Evolutionary conservation across 2,888 invertebrate genomes (phyloP).

Genomic region (Phengaris arion): DNA sequence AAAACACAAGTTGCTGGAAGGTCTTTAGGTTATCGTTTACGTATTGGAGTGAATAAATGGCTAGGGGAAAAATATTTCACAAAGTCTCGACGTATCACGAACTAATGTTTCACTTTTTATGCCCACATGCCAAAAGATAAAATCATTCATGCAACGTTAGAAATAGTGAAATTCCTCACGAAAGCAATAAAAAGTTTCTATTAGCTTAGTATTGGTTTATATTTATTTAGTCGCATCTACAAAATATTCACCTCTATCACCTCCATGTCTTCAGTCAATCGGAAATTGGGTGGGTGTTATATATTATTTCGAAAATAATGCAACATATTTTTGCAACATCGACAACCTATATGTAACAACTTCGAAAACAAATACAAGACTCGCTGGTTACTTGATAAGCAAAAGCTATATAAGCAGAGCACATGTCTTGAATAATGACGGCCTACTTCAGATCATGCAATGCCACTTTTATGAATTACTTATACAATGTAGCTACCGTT

Average conservation of each 20-base stretch:
- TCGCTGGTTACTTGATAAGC: background rate
- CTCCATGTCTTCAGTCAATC: background rate
- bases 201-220: conserved; percentile 9
- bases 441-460: conserved; percentile 13
- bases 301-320: background rate
- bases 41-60: background rate
- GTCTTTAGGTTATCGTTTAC: background rate
- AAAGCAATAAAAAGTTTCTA: conserved; percentile 54
- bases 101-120: conserved; percentile 55
- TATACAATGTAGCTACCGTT: background rate
- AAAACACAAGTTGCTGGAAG: background rate
- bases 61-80: background rate
- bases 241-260: conserved; percentile 23
- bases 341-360: background rate
- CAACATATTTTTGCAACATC: background rate
- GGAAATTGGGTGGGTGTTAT: background rate
- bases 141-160: conserved; percentile 50
- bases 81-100: conserved; percentile 23
- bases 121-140: conserved; percentile 60
- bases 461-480: conserved; percentile 8
- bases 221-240: background rate
- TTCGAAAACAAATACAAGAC: background rate
- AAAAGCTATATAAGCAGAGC: background rate
- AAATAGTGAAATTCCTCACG: conserved; percentile 59
- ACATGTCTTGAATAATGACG: background rate